Conservation (phyloP, 30 jellyfish, hydroid and myxozoan genomes). For the Morbakka virulenta region DNA sequence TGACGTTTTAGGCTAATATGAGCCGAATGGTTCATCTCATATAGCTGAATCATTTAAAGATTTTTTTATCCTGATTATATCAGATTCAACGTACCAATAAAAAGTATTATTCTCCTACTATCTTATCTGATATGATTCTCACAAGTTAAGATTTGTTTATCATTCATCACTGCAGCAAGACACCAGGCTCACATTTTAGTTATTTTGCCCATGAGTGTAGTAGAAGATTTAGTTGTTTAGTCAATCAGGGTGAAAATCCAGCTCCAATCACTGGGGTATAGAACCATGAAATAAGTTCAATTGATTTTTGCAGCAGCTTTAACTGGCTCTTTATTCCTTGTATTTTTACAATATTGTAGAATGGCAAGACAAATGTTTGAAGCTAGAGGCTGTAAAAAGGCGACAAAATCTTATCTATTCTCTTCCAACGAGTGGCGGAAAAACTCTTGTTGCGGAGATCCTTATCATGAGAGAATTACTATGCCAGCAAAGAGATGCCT, state of each 20-base stretch:
- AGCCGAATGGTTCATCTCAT: too few relatives aligned
- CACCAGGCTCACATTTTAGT: too few relatives aligned
- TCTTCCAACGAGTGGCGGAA: conserved; percentile 99
- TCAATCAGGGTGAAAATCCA: not conserved
- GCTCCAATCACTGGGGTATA: not conserved
- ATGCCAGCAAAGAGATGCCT: conserved; percentile 49
- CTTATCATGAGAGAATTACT: conserved; percentile 83
- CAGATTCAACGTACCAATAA: too few relatives aligned
- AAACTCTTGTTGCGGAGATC: conserved; percentile 95
- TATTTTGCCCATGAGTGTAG: too few relatives aligned
- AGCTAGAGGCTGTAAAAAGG: conserved; percentile 44
- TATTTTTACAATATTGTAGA: conserved; percentile 28
- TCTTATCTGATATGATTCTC: too few relatives aligned
- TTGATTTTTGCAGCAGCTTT: not conserved
- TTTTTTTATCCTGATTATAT: too few relatives aligned
- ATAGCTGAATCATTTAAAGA: too few relatives aligned
- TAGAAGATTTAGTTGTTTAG: not conserved
- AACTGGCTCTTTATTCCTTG: not conserved
- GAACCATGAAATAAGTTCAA: not conserved
- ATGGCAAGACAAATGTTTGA: conserved; percentile 90
- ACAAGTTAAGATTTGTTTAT: too few relatives aligned
- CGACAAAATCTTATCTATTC: conserved; percentile 80
- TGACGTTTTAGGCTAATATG: too few relatives aligned
- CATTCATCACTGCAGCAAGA: too few relatives aligned
- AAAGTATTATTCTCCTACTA: too few relatives aligned